Conservation (phyloP, 2,797 vertebrate species). For the Betta splendens region DNA sequence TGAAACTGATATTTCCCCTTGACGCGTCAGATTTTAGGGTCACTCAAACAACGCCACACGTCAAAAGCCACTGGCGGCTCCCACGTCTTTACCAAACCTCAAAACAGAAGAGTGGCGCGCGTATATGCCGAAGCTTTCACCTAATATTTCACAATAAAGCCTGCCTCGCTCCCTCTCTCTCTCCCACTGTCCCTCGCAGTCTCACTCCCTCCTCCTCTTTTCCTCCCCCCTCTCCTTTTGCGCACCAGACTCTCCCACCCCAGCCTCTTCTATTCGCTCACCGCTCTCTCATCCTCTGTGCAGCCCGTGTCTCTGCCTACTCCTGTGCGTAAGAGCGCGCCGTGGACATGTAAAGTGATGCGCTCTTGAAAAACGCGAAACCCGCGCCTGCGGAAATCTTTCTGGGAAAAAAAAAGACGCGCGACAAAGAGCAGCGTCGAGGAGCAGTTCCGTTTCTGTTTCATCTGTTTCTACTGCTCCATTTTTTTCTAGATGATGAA, state of each 20-base stretch:
- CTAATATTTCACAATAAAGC: conserved; percentile 44
- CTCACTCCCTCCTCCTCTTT: conserved; percentile 40
- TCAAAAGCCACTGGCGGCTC: conserved; percentile 1
- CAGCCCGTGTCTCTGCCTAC: conserved; percentile 65
- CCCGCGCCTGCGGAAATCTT: conserved; percentile 44
- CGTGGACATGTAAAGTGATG: conserved; percentile 58
- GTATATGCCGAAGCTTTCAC: conserved; percentile 37
- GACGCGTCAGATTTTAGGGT: conserved; percentile 32
- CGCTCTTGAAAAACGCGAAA: conserved; percentile 60
- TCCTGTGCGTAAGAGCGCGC: conserved; percentile 75
- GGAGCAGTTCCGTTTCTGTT: conserved; percentile 21
- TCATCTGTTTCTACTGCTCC: conserved; percentile 13
- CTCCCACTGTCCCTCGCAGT: conserved; percentile 28
- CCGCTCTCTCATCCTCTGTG: conserved; percentile 68
- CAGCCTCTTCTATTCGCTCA: conserved; percentile 68
- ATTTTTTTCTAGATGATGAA: conserved; percentile 36
- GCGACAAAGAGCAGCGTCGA: conserved; percentile 12
- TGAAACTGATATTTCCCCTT: no score
- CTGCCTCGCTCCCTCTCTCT: conserved; percentile 23
- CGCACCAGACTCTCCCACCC: conserved; percentile 73
- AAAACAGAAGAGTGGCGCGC: conserved; percentile 37
- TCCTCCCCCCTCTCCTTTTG: conserved; percentile 64
- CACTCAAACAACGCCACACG: conserved; percentile 44
- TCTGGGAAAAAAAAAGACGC: conserved; percentile 36
- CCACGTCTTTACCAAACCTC: conserved; percentile 50